These are phyloP conservation scores for Okamejei kenojei DNA, from an alignment of 2,797 vertebrate genomes.

Conservation along the genomic window DNA sequence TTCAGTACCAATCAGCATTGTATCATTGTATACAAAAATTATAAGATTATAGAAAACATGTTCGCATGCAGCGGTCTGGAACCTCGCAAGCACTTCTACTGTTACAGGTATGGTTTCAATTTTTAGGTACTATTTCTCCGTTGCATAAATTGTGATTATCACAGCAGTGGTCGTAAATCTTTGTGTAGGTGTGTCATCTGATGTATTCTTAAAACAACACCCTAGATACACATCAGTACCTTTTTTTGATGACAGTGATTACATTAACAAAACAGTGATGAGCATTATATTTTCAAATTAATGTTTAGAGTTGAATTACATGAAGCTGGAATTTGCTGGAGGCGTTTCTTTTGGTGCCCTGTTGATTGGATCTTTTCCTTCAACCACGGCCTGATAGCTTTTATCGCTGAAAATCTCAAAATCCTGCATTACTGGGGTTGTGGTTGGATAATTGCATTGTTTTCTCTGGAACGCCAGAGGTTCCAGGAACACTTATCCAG, in stretches of 20 bases:
- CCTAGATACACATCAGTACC: not conserved
- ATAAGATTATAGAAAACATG: conserved; percentile 13
- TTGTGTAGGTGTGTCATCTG: not conserved
- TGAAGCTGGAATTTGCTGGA: not conserved
- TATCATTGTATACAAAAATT: conserved; percentile 19
- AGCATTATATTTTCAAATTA: not conserved
- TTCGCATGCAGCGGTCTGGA: not conserved
- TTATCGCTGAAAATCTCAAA: not conserved
- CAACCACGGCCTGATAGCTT: not conserved
- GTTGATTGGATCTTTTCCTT: not conserved
- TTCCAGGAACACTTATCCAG: too few relatives aligned
- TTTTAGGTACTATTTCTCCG: not conserved
- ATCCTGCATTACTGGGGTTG: not conserved
- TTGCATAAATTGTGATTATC: not conserved
- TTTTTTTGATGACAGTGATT: not conserved
- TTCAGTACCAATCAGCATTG: conserved; percentile 17
- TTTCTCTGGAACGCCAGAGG: too few relatives aligned
- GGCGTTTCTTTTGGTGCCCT: not conserved
- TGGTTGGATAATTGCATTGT: too few relatives aligned
- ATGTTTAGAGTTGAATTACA: not conserved
- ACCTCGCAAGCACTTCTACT: not conserved
- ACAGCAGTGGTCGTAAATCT: not conserved
- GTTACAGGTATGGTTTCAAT: not conserved
- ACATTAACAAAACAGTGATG: not conserved
- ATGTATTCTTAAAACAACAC: not conserved